These are phyloP conservation scores for Cichladusa arquata DNA, from an alignment of 2,113 vertebrate genomes.

Conservation along the genomic window DNA sequence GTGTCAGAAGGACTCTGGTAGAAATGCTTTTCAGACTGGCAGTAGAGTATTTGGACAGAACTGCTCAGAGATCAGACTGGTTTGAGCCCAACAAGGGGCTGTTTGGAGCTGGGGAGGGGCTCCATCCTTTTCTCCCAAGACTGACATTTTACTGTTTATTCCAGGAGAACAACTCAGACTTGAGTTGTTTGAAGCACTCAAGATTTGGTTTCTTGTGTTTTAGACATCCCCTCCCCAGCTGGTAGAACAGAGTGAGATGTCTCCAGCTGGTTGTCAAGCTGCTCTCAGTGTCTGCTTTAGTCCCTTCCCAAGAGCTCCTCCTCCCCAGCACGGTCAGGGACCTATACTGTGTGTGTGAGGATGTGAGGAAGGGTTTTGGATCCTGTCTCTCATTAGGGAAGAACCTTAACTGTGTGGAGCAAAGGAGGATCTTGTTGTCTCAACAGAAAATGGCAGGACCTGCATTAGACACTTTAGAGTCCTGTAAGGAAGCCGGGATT, in stretches of 20 bases:
- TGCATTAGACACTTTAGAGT: not conserved
- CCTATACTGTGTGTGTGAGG: not conserved
- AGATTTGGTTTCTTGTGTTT: not conserved
- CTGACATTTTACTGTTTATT: not conserved
- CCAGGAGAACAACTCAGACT: not conserved
- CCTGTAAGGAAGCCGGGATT: not conserved
- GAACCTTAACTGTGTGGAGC: not conserved
- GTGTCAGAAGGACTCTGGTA: not conserved
- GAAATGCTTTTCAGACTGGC: not conserved
- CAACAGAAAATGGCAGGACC: not conserved
- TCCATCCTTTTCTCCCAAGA: not conserved
- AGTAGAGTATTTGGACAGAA: not conserved
- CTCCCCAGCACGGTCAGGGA: accelerated
- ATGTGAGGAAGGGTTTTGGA: not conserved
- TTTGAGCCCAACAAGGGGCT: not conserved
- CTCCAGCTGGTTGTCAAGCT: not conserved
- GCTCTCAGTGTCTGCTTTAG: not conserved
- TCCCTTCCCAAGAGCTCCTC: not conserved
- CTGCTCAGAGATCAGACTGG: not conserved
- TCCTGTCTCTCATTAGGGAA: not conserved
- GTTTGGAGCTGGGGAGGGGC: not conserved
- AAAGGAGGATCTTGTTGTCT: not conserved
- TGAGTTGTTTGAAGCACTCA: not conserved
- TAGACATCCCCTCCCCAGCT: not conserved
- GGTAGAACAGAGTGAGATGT: not conserved